Evolutionary conservation across 1,140 invertebrate genomes (phyloP).

Genomic region (Nixonia krombeini): DNA sequence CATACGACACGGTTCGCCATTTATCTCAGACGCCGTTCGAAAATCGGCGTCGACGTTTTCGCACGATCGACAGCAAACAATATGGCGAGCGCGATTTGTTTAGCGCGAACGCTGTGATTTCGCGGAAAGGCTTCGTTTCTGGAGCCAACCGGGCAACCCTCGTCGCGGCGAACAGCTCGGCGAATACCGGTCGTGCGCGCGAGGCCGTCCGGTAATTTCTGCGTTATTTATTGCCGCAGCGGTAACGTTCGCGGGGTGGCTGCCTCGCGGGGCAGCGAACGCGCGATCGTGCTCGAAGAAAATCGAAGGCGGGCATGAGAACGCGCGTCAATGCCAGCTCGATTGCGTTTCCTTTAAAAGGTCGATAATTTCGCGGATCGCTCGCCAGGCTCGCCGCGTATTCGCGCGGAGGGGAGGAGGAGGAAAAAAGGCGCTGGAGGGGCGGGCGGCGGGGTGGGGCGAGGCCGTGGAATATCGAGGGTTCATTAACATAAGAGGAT

Average conservation of each 20-base stretch:
- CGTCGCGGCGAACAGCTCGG: slow-evolving; percentile 46
- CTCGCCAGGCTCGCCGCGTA: no score
- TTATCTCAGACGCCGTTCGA: no score
- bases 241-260: slow-evolving; percentile 53
- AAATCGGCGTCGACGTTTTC: no score
- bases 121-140: slow-evolving; percentile 8
- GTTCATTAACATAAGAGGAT: slow-evolving; percentile 65
- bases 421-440: slow-evolving; percentile 26
- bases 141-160: slow-evolving; percentile 47
- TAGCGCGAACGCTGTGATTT: neutral
- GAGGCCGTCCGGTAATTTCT: slow-evolving; percentile 50
- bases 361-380: no score
- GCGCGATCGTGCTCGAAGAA: slow-evolving; percentile 4
- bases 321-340: neutral
- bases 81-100: neutral
- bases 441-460: slow-evolving; percentile 36
- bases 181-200: slow-evolving; percentile 35
- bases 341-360: neutral
- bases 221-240: slow-evolving; percentile 55
- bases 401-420: no score
- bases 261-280: slow-evolving; percentile 41
- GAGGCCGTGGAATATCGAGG: slow-evolving; percentile 64
- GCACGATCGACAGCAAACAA: neutral
- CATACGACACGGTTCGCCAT: no score
- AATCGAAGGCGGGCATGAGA: no score